A percentile compares a stretch with the other conserved stretches of the same genome.
Evolutionary conservation across 1,140 invertebrate genomes (phyloP).

Genomic region (Leptopilina clavipes): DNA sequence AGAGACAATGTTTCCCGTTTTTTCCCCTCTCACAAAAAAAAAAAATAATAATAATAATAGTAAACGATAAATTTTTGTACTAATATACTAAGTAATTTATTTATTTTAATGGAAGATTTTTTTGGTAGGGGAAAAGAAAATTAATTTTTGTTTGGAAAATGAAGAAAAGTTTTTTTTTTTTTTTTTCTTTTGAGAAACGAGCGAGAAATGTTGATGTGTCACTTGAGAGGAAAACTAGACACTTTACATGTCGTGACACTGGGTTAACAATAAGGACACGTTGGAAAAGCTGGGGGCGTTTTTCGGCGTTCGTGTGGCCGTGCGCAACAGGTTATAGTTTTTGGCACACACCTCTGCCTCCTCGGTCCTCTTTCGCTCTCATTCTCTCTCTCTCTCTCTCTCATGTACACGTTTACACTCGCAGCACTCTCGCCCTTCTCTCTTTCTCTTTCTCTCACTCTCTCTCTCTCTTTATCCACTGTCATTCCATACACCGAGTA

Average conservation of each 20-base stretch:
- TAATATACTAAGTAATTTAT: too few relatives aligned
- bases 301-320: slow-evolving; percentile 71
- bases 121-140: too few relatives aligned
- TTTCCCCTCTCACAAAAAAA: too few relatives aligned
- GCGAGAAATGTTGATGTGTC: not conserved
- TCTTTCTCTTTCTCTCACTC: slow-evolving; percentile 40
- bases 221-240: not conserved
- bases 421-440: slow-evolving; percentile 29
- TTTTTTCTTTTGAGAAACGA: not conserved
- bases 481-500: slow-evolving; percentile 48
- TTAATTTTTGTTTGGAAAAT: too few relatives aligned
- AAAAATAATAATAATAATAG: too few relatives aligned
- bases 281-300: slow-evolving; percentile 70
- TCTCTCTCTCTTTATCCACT: slow-evolving; percentile 53
- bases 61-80: too few relatives aligned
- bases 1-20: too few relatives aligned
- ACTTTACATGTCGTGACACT: slow-evolving; percentile 50
- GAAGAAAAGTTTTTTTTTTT: not conserved
- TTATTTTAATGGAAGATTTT: too few relatives aligned
- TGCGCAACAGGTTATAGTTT: slow-evolving; percentile 75
- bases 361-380: slow-evolving; percentile 55
- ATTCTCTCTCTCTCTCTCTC: slow-evolving; percentile 53
- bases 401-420: not conserved
- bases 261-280: slow-evolving; percentile 52
- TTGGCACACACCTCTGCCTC: slow-evolving; percentile 70